phyloP scores from a whole-genome alignment of 2,888 invertebrate species.

The Melikaiella ostensackeni region DNA sequence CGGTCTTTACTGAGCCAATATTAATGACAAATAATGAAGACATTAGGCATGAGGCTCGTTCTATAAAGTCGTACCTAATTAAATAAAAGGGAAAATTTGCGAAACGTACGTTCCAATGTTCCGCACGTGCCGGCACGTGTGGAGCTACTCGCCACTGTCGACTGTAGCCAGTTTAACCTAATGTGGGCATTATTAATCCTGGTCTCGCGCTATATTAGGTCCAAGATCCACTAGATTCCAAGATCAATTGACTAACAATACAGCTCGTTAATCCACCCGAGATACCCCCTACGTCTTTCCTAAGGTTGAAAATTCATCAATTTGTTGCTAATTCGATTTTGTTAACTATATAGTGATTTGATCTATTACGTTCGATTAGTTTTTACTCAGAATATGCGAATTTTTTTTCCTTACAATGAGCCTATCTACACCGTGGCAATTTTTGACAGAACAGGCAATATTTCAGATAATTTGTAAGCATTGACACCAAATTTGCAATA shows the following conservation, averaged over 20 bases:
- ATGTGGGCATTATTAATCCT: conserved; percentile 64
- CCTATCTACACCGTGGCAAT: too few species aligned
- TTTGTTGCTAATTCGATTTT: neutral
- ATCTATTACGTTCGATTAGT: too few species aligned
- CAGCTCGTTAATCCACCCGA: conserved; percentile 62
- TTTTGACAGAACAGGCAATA: too few species aligned
- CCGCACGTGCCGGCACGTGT: conserved; percentile 67
- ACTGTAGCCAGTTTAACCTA: conserved; percentile 56
- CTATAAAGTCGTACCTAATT: conserved; percentile 67
- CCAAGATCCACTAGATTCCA: conserved; percentile 40
- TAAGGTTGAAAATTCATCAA: neutral
- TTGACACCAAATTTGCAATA: too few species aligned
- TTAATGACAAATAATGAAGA: conserved; percentile 49
- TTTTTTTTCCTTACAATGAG: too few species aligned
- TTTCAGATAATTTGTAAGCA: too few species aligned
- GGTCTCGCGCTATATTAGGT: conserved; percentile 59
- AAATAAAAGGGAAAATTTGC: conserved; percentile 73
- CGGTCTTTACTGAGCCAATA: conserved; percentile 28
- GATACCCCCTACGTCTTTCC: neutral
- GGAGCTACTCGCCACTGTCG: conserved; percentile 50
- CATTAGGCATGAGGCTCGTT: conserved; percentile 51
- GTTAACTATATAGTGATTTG: neutral
- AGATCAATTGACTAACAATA: conserved; percentile 68
- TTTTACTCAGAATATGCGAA: too few species aligned
- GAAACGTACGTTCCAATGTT: conserved; percentile 58